These are phyloP conservation scores for Cyprinus carpio DNA, from an alignment of 2,113 vertebrate species.

Conservation along the genomic window DNA sequence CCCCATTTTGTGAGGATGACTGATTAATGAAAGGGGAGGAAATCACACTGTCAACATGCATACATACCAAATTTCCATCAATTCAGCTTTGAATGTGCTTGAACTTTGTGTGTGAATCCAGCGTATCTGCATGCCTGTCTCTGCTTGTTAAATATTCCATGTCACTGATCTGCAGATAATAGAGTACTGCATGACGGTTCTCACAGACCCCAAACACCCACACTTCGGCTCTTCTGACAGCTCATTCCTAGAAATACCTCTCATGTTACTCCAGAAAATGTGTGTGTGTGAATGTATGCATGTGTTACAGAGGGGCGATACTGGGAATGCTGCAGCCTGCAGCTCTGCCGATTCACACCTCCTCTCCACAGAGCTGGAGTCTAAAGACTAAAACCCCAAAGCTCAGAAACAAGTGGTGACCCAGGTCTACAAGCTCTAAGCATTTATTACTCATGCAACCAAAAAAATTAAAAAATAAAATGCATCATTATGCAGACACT, in stretches of 20 bases:
- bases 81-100: slow-evolving; percentile 32
- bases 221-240: slow-evolving; percentile 40
- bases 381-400: background rate
- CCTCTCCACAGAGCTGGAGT: background rate
- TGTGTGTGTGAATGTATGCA: slow-evolving; percentile 31
- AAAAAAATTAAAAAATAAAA: background rate
- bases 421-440: slow-evolving; percentile 10
- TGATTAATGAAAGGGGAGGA: slow-evolving; percentile 40
- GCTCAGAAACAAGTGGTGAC: background rate
- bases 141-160: slow-evolving; percentile 35
- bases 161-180: slow-evolving; percentile 48
- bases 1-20: slow-evolving; percentile 42
- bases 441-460: slow-evolving; percentile 2
- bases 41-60: slow-evolving; percentile 35
- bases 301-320: slow-evolving; percentile 20
- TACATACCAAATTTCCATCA: slow-evolving; percentile 32
- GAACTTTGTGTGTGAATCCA: slow-evolving; percentile 26
- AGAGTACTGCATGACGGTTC: slow-evolving; percentile 38
- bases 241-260: slow-evolving; percentile 51
- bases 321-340: slow-evolving; percentile 26
- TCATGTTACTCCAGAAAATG: slow-evolving; percentile 39
- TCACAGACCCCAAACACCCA: slow-evolving; percentile 50
- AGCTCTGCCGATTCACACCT: slow-evolving; percentile 23
- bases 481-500: background rate
- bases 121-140: slow-evolving; percentile 32